These are phyloP conservation scores for Poecilobothrus nobilitatus DNA, from an alignment of 2,888 invertebrate species.

Conservation along the genomic window DNA sequence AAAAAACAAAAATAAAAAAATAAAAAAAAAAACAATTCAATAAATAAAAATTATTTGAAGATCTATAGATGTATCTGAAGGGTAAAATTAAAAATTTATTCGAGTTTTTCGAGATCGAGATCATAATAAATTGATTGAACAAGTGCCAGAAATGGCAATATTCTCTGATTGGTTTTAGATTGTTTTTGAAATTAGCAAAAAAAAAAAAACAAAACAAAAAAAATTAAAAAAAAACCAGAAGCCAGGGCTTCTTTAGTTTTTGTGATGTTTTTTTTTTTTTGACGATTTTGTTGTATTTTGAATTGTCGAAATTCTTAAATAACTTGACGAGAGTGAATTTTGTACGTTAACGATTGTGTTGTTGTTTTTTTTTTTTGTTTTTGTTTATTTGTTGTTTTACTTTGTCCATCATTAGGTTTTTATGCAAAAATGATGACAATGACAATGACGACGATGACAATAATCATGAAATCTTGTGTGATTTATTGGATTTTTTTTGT, in stretches of 20 bases:
- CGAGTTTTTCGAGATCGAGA: not conserved
- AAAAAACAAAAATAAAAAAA: not conserved
- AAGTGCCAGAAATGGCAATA: constrained; percentile 6
- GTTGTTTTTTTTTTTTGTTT: not conserved
- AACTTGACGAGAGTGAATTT: not conserved
- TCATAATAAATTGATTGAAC: constrained; percentile 6
- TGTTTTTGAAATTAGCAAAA: not conserved
- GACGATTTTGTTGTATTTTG: not conserved
- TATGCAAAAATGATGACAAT: constrained; percentile 12
- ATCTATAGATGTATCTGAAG: not conserved
- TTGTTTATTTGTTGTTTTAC: not conserved
- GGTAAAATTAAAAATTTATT: not conserved
- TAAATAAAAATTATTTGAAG: not conserved
- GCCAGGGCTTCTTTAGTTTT: too few species aligned
- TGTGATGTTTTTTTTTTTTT: too few species aligned
- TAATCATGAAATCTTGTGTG: not conserved
- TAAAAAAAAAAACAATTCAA: not conserved
- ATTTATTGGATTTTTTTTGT: not conserved
- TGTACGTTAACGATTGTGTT: constrained; percentile 12
- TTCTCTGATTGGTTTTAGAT: constrained; percentile 6
- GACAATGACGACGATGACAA: not conserved
- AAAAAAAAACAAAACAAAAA: not conserved
- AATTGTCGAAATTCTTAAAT: not conserved
- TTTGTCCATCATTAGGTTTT: too few species aligned
- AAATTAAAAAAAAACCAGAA: too few species aligned